Evolutionary conservation across 2,888 invertebrate genomes (phyloP), one percentile per base, ranked within the genome.

Genomic region (Pandemis corylana): DNA sequence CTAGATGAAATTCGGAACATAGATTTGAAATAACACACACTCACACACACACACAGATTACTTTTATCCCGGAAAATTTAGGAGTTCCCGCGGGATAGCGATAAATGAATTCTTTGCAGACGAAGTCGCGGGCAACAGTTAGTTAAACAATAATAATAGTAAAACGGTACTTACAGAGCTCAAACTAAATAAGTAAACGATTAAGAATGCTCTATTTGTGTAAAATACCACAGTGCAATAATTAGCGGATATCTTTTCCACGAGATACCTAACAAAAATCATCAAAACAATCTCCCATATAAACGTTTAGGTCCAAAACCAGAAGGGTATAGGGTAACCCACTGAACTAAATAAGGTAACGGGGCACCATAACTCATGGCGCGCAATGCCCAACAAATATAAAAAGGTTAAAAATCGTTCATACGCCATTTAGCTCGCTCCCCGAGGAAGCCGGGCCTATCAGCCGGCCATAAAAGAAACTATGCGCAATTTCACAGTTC

Each of bases 401-500:
- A 68, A 67, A 72, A 68, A 72, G 73, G 59, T 56, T 73, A 44
- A 56, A 73, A 73, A 63, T 46, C 65, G 69, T 69, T 74, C 74
- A 69, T 74, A 74, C 65, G 51, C 74, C 74, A 74, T 74, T 74
- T 69, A 51, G 63, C 64, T 13, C 46, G 64, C 56, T 53, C 56
- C 69, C 74, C 12, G 49, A 59, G 69, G 69, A 73, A 56, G 46
- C 20, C 42, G 41, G 62, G 65, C 15, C 56, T 72, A 68, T 63
- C 68, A 20, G 65, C 64, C 64, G 56, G 59, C 74, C 61, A 68
- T 73, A 73, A 73, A 68, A 68, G 74, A 65, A 74, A 65, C 65
- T 69, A 74, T 61, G 64, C 51, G 69, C 69, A 74, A 74, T 74
- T 74, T 74, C 74, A 74, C 74, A 74, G 69, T 65, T 66, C 59